These are phyloP conservation scores for Cnemophilus loriae DNA, from an alignment of 2,113 vertebrate species.

Conservation along the genomic window DNA sequence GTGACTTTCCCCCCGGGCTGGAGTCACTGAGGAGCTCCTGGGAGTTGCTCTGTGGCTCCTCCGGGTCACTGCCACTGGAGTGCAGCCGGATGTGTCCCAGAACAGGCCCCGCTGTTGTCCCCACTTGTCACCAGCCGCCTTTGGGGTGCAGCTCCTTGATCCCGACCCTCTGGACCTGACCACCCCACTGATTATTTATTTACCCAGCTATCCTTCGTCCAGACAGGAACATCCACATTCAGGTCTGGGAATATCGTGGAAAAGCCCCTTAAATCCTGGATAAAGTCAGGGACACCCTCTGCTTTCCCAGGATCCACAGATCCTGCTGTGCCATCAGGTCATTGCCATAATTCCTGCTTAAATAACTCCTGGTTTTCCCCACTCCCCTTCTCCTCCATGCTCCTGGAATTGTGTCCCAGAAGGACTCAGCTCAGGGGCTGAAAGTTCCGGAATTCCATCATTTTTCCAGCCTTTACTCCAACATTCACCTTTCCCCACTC, in stretches of 20 bases:
- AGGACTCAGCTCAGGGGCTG: background rate
- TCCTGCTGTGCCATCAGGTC: background rate
- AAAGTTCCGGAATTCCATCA: background rate
- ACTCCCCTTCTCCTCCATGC: background rate
- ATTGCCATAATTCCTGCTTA: rapidly evolving
- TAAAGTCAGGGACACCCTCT: background rate
- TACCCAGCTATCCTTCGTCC: background rate
- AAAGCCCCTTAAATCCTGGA: background rate
- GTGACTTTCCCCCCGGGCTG: background rate
- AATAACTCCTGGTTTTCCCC: background rate
- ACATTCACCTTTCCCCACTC: background rate
- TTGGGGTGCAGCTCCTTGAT: background rate
- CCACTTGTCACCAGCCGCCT: background rate
- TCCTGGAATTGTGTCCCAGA: background rate
- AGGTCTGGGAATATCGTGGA: background rate
- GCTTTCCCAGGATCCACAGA: background rate
- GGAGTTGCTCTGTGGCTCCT: background rate
- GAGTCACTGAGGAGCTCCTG: background rate
- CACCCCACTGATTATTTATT: background rate
- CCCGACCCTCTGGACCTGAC: rapidly evolving
- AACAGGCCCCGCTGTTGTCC: rapidly evolving
- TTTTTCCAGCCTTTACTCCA: background rate
- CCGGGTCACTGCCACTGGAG: rapidly evolving
- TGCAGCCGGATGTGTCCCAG: background rate
- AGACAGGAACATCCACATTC: rapidly evolving